These are phyloP conservation scores for Pammene aurita DNA, from an alignment of 2,888 invertebrate genomes.

Conservation along the genomic window DNA sequence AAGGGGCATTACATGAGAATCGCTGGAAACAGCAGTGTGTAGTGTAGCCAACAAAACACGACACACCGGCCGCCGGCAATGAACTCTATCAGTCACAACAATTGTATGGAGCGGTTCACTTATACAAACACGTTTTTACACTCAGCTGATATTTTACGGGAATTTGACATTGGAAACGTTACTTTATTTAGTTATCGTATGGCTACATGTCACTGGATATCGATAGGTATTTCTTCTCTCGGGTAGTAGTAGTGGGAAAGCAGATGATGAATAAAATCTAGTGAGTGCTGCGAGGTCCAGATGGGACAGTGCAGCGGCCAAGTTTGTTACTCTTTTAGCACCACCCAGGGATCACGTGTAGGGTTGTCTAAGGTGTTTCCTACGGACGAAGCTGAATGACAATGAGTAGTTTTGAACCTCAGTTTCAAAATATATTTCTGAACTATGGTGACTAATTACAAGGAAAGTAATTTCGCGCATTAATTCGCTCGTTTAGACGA, in stretches of 20 bases:
- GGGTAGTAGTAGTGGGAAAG: too few relatives aligned
- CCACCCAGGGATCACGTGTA: too few relatives aligned
- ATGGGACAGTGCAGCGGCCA: too few relatives aligned
- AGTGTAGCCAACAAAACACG: conserved; percentile 15
- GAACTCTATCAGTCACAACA: conserved; percentile 25
- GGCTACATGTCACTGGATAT: too few relatives aligned
- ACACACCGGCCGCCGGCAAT: conserved; percentile 2
- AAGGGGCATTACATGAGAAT: too few relatives aligned
- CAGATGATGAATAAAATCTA: too few relatives aligned
- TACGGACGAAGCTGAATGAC: too few relatives aligned
- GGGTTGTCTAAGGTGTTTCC: too few relatives aligned
- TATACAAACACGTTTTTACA: conserved; percentile 34
- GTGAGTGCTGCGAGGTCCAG: too few relatives aligned
- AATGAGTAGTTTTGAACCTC: neutral
- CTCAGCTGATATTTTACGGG: conserved; percentile 4
- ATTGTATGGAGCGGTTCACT: conserved; percentile 22
- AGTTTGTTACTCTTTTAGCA: too few relatives aligned
- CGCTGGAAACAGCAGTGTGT: conserved; percentile 15
- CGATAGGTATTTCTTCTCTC: too few relatives aligned
- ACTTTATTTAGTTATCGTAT: too few relatives aligned
- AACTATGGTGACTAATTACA: conserved; percentile 9
- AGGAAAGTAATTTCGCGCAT: conserved; percentile 21
- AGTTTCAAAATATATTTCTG: neutral
- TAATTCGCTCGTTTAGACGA: conserved; percentile 19
- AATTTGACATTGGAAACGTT: neutral